Evolutionary conservation across 1,140 invertebrate genomes (phyloP).

Genomic region (Psix sp.): DNA sequence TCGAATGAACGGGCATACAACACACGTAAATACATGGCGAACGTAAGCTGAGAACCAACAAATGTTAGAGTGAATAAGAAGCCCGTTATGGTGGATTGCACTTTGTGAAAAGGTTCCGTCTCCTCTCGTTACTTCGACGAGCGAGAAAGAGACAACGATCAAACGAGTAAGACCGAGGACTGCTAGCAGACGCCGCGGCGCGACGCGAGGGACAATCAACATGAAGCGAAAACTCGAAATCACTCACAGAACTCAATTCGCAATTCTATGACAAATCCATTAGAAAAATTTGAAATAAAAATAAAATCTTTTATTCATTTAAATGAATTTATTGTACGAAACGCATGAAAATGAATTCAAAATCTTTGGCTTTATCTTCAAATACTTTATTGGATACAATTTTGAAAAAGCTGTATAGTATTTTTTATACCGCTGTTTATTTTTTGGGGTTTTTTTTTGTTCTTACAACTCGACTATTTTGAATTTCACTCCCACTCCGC

Average conservation of each 20-base stretch:
- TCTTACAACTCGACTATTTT: too few relatives aligned
- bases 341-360: too few relatives aligned
- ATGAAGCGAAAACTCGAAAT: conserved; percentile 49
- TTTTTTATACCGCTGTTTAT: too few relatives aligned
- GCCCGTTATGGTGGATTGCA: conserved; percentile 70
- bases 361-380: too few relatives aligned
- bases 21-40: conserved; percentile 64
- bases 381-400: too few relatives aligned
- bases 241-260: conserved; percentile 52
- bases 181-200: conserved; percentile 26
- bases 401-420: too few relatives aligned
- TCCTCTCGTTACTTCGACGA: conserved; percentile 67
- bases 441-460: too few relatives aligned
- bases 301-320: too few relatives aligned
- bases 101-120: conserved; percentile 71
- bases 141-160: conserved; percentile 27
- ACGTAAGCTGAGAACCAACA: conserved; percentile 72
- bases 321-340: too few relatives aligned
- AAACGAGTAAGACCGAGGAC: conserved; percentile 31
- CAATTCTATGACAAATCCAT: conserved; percentile 51
- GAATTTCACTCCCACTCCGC: too few relatives aligned
- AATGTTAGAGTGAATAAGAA: conserved; percentile 70
- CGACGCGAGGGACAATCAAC: conserved; percentile 40
- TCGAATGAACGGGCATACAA: conserved; percentile 56
- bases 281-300: conserved; percentile 53